Base-by-base conservation (phyloP, 1,140 invertebrate genomes). In the Sinella curviseta region DNA sequence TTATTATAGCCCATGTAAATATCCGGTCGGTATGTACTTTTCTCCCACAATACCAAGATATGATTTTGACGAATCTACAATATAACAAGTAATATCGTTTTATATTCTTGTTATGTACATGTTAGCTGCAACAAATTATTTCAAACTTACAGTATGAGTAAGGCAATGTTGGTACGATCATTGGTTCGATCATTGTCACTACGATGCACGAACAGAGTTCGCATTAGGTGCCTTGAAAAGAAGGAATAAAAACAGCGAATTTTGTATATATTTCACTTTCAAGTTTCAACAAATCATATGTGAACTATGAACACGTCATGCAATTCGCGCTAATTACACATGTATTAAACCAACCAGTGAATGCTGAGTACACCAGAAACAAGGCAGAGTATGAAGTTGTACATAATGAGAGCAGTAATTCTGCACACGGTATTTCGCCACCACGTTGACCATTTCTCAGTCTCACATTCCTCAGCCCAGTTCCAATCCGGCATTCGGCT, bases 1-100 rank as follows among this genome's bases (percentile, higher is more conserved):
- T 34, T 31, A 79, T 75, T 28, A 79, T 48, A 0, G 36, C 31
- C 57, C 73, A 65, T 16, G 78, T 79, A 14, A 79, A 17, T 28
- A 28, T 14, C 34, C 57, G 74, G 20, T 73, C 78, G 14, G 78
- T 79, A 26, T 79, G 78, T 28, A 75, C 57, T 75, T 76, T 79
- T 24, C 78, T 76, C 16, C 78, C 78, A 36, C 74, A 24, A 30
- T 60, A 30, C 30, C 78, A 79, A 14, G 55, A 14, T 30, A 75
- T 17, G 57, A 75, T 34, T 75, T 70, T 70, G 26, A 70, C 65
- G 31, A 70, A 70, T 12, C 65, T 70, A 33, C 26, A 70, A 31
- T 8, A 33, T 33, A 70, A 70, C 2, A 48, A 70, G 12, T 4
- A n/a, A n/a, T n/a, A n/a, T n/a, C n/a, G n/a, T n/a, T n/a, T n/a